Conservation (phyloP, 2,888 invertebrate genomes). For the Elegia similella region DNA sequence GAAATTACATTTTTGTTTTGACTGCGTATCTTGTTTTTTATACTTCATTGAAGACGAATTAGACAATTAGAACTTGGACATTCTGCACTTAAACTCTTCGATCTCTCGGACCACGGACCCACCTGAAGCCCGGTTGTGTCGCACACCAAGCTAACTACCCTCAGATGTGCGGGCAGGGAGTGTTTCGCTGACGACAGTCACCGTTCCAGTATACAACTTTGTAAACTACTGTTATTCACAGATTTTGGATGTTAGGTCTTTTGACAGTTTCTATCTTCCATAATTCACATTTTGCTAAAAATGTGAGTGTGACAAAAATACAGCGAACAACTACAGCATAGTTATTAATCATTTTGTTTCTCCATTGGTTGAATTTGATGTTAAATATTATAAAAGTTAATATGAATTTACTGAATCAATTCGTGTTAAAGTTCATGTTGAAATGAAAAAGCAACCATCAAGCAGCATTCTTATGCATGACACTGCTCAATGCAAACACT, state of each 20-base stretch:
- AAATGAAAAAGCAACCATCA: constrained; percentile 42
- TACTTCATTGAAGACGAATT: too few relatives aligned
- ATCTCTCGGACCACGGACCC: neutral
- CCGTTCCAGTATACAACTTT: constrained; percentile 57
- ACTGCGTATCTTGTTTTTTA: too few relatives aligned
- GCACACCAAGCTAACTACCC: neutral
- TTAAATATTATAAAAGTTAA: constrained; percentile 45
- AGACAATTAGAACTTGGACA: neutral
- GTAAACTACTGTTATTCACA: constrained; percentile 55
- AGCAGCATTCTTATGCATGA: constrained; percentile 39
- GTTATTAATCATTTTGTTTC: constrained; percentile 37
- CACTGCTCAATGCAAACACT: constrained; percentile 45
- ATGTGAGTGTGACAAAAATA: constrained; percentile 43
- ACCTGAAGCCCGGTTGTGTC: neutral
- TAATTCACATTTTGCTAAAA: constrained; percentile 46
- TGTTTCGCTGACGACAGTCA: constrained; percentile 33
- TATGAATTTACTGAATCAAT: constrained; percentile 40
- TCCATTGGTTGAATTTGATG: constrained; percentile 55
- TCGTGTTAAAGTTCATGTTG: constrained; percentile 45
- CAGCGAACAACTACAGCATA: constrained; percentile 50
- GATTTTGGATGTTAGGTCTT: constrained; percentile 70
- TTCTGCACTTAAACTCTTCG: neutral
- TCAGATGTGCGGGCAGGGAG: constrained; percentile 40
- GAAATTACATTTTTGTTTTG: too few relatives aligned
- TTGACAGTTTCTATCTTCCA: constrained; percentile 62